Evolutionary conservation across 2,113 vertebrate species (phyloP).

Genomic region (Megaceryle torquata): DNA sequence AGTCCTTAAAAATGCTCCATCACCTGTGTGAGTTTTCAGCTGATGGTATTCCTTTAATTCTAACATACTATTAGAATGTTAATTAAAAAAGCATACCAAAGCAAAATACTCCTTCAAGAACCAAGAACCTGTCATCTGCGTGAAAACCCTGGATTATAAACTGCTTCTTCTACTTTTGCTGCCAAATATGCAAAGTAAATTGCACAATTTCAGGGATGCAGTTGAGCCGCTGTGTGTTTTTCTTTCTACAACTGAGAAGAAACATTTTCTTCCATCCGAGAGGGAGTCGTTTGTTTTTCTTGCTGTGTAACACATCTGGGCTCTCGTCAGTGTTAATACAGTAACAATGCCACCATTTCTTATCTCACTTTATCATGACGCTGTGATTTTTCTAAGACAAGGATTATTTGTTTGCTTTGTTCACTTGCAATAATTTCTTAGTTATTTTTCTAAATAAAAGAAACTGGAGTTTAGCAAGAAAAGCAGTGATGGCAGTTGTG

Average conservation of each 20-base stretch:
- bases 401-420: not conserved
- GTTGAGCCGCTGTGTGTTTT: conserved; percentile 32
- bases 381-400: not conserved
- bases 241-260: conserved; percentile 49
- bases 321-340: not conserved
- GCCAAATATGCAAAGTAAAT: conserved; percentile 66
- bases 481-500: not conserved
- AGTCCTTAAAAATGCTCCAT: not conserved
- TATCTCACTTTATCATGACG: not conserved
- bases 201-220: conserved; percentile 58
- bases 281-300: conserved; percentile 36
- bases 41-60: conserved; percentile 23
- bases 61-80: not conserved
- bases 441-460: not conserved
- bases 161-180: conserved; percentile 61
- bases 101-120: conserved; percentile 12
- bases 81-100: conserved; percentile 40
- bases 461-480: not conserved
- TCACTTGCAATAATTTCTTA: not conserved
- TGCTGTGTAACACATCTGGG: not conserved
- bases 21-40: not conserved
- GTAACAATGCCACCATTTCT: not conserved
- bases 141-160: conserved; percentile 54
- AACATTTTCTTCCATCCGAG: conserved; percentile 4
- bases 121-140: conserved; percentile 53